These are phyloP conservation scores for Megaptera novaeangliae DNA, from an alignment of 2,113 vertebrate species.

Conservation along the genomic window DNA sequence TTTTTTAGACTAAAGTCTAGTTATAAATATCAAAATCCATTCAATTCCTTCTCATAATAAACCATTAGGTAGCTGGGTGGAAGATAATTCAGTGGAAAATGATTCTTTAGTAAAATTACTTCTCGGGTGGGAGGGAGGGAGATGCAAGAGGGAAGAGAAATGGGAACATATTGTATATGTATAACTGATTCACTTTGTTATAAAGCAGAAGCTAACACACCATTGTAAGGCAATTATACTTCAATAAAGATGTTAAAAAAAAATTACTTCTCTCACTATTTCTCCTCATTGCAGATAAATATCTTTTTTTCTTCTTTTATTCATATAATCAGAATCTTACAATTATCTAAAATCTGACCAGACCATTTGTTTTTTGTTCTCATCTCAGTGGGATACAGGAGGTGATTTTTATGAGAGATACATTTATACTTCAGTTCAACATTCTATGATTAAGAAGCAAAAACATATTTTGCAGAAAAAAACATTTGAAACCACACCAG, in stretches of 20 bases:
- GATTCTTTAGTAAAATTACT: conserved; percentile 1
- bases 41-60: neutral
- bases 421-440: conserved; percentile 20
- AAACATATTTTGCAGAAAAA: conserved; percentile 23
- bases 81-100: neutral
- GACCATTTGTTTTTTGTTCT: neutral
- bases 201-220: too few species aligned
- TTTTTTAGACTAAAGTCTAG: neutral
- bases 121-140: too few species aligned
- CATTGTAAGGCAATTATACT: too few species aligned
- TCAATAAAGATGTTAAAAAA: too few species aligned
- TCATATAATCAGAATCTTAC: neutral
- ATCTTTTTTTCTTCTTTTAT: neutral
- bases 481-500: neutral
- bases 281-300: neutral
- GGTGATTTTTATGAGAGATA: conserved; percentile 1
- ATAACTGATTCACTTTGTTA: too few species aligned
- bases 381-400: neutral
- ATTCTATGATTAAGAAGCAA: neutral
- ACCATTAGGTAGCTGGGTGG: neutral
- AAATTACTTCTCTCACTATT: conserved; percentile 1
- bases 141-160: too few species aligned
- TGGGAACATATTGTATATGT: too few species aligned
- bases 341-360: conserved; percentile 10
- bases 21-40: neutral